Evolutionary conservation across 1,140 invertebrate genomes (phyloP).

Genomic region (Anoplophora glabripennis): DNA sequence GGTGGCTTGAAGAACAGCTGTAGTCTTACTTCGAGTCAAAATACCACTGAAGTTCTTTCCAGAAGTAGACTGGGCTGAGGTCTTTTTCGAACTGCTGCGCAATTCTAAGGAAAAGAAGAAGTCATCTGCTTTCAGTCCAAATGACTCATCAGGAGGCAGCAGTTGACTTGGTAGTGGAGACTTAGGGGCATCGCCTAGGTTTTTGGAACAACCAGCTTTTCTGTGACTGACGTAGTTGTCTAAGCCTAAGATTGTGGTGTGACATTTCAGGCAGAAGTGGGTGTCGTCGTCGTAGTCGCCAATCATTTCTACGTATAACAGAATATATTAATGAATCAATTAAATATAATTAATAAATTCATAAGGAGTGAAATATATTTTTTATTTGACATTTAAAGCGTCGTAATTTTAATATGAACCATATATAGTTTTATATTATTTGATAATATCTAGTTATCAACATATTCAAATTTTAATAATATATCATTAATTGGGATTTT

Average conservation of each 20-base stretch:
- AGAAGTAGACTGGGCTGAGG: constrained; percentile 43
- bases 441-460: too few species aligned
- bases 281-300: constrained; percentile 70
- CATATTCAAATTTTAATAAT: too few species aligned
- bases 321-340: constrained; percentile 4
- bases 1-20: constrained; percentile 44
- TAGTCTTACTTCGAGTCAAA: constrained; percentile 50
- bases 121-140: constrained; percentile 70
- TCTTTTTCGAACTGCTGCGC: constrained; percentile 68
- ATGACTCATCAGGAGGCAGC: constrained; percentile 41
- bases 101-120: constrained; percentile 83
- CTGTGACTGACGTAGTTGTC: constrained; percentile 80
- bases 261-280: constrained; percentile 84
- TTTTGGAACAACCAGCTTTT: constrained; percentile 59
- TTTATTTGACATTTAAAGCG: too few species aligned
- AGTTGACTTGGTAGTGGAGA: constrained; percentile 47
- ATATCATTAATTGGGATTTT: too few species aligned
- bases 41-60: constrained; percentile 50
- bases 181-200: constrained; percentile 46
- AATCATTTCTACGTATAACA: constrained; percentile 35
- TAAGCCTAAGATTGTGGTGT: constrained; percentile 73
- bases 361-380: too few species aligned
- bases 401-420: too few species aligned
- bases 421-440: too few species aligned
- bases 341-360: too few species aligned